Evolutionary conservation across 1,140 invertebrate genomes (phyloP), one percentile per base, ranked within the genome.

Genomic region (Gryllus bimaculatus): DNA sequence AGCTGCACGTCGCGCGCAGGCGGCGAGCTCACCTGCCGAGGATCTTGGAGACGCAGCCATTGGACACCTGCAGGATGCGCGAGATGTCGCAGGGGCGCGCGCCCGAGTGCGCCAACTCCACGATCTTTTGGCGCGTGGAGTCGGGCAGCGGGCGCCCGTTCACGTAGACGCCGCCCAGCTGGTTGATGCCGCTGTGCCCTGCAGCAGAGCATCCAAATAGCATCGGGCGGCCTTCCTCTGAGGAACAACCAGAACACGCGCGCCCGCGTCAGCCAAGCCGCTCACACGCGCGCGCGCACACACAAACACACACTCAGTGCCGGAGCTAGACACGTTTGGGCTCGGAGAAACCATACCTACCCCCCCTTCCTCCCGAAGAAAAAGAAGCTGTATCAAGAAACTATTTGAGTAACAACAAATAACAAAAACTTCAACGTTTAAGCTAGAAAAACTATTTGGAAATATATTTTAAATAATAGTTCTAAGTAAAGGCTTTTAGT

Each of bases 71-170:
- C 13, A 98, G 93, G 82, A 98, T 97, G 74, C 98, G 90, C 48
- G 96, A 97, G 84, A 99, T 99, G 88, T 99, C 98, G 88, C 98
- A 99, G 8, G 98, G 98, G 81, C 98, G 87, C 10, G 97, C 97
- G 7, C 98, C 98, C 8, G 95, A 95, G 86, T 99, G 96, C 21
- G 98, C 97, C 84, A 99, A 87, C 87, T 99, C 97, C 81, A 99
- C 97, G 83, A 99, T 99, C 89, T 97, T 95, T 88, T 98, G 96
- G 81, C 98, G 90, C 74, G 97, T 99, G 76, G 94, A 95, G 87
- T 99, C 98, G 2, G 98, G 98, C 83, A 99, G 88, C 8, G 98
- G 98, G 80, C 98, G 89, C 39, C 98, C 98, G 87, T 98, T 98
- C 80, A 99, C 97, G 89, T 98, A 99, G 78, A 98, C 96, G 73